These are phyloP conservation scores for Adrianichthys oophorus DNA, from an alignment of 2,797 vertebrate genomes.

Conservation along the genomic window DNA sequence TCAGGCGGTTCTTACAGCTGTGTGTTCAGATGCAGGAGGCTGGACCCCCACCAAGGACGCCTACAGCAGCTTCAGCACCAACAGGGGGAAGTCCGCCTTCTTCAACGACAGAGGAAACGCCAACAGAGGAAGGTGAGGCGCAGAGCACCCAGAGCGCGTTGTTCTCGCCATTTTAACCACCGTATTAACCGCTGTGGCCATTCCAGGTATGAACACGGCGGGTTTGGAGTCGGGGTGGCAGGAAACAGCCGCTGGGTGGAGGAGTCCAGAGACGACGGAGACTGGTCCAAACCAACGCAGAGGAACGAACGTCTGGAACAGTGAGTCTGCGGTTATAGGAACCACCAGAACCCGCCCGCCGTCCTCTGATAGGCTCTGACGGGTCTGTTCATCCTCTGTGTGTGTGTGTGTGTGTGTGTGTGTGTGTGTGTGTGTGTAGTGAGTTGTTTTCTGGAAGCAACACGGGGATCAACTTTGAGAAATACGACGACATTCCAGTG, in stretches of 20 bases:
- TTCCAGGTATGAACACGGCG: slow-evolving; percentile 84
- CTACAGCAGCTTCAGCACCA: slow-evolving; percentile 92
- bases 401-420: too few species aligned
- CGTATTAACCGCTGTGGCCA: not conserved
- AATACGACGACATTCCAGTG: slow-evolving; percentile 98
- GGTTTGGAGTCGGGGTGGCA: slow-evolving; percentile 70
- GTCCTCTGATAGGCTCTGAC: too few species aligned
- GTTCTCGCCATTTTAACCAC: too few species aligned
- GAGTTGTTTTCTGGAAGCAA: slow-evolving; percentile 94
- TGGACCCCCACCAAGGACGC: slow-evolving; percentile 91
- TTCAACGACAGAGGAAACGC: slow-evolving; percentile 87
- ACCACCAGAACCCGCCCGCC: too few species aligned
- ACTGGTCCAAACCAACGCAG: slow-evolving; percentile 94
- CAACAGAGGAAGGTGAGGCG: slow-evolving; percentile 84
- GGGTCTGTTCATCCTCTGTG: too few species aligned
- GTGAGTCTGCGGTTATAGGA: slow-evolving; percentile 73
- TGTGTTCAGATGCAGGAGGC: slow-evolving; percentile 70
- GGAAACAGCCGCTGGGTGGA: slow-evolving; percentile 92
- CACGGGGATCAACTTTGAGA: slow-evolving; percentile 98
- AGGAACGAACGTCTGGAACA: slow-evolving; percentile 91
- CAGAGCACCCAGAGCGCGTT: too few species aligned
- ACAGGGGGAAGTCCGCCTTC: slow-evolving; percentile 88
- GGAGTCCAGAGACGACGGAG: slow-evolving; percentile 88
- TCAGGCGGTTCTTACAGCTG: not conserved
- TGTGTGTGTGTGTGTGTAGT: slow-evolving; percentile 56